phyloP scores from a whole-genome alignment of 2,113 vertebrate species.

The Fukomys damarensis region DNA sequence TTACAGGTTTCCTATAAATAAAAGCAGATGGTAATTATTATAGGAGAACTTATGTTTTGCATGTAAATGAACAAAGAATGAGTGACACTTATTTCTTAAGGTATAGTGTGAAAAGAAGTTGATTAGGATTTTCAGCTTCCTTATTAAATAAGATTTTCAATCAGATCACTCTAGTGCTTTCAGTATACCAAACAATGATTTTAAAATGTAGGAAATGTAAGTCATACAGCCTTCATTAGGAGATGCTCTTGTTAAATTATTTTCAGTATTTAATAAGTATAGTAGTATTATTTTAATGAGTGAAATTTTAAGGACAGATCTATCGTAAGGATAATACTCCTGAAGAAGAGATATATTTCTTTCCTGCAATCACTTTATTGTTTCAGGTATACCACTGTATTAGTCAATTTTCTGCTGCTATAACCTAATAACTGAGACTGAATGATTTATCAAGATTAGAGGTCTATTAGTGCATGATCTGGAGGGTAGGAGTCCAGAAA shows the following conservation, averaged over 20 bases:
- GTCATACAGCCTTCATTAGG: not conserved
- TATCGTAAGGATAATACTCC: not conserved
- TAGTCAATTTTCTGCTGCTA: not conserved
- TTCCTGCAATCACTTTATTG: not conserved
- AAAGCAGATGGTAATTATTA: constrained; percentile 70
- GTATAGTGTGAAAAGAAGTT: constrained; percentile 33
- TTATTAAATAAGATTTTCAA: constrained; percentile 6
- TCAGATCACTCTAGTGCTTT: not conserved
- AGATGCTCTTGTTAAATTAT: constrained; percentile 1
- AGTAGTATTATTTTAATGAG: not conserved
- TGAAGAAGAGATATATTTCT: not conserved
- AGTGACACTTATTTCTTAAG: constrained; percentile 30
- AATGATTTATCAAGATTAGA: not conserved
- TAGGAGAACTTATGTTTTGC: constrained; percentile 61
- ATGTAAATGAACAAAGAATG: constrained; percentile 46
- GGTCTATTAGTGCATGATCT: not conserved
- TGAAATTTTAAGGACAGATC: constrained; percentile 4
- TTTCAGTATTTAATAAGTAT: too few species aligned
- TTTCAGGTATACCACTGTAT: not conserved
- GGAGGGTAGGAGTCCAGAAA: not conserved
- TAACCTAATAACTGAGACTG: not conserved
- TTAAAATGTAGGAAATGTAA: constrained; percentile 31
- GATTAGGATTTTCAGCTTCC: not conserved
- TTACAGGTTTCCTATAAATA: constrained; percentile 73
- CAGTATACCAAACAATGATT: not conserved